Evolutionary conservation across 2,113 vertebrate genomes (phyloP).

Genomic region (Saimiri boliviensis): DNA sequence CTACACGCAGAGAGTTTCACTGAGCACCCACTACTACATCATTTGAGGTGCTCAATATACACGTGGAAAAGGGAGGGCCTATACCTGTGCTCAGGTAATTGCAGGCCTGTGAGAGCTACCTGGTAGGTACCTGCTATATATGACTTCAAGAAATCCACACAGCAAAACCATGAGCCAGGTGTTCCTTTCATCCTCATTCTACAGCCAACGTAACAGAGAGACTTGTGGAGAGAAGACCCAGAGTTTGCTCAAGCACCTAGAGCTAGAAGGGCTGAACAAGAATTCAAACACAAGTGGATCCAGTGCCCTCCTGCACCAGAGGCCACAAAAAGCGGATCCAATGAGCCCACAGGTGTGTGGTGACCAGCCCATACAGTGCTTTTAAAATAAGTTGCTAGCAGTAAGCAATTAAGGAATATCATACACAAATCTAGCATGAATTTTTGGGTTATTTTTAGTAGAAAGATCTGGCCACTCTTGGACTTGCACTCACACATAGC

Average conservation of each 20-base stretch:
- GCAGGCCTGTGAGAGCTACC: neutral
- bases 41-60: neutral
- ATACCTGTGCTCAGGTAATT: neutral
- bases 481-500: neutral
- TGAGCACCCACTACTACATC: neutral
- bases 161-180: neutral
- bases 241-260: neutral
- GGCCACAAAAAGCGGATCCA: too few species aligned
- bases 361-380: neutral
- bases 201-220: neutral
- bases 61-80: too few species aligned
- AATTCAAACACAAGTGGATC: neutral
- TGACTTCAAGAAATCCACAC: neutral
- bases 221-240: neutral
- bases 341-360: accelerated
- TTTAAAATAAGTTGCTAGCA: neutral
- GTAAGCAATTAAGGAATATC: neutral
- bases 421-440: neutral
- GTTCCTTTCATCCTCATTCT: neutral
- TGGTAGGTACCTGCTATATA: neutral
- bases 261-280: neutral
- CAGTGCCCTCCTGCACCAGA: neutral
- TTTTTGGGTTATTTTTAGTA: neutral
- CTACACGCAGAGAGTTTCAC: neutral
- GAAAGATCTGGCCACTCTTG: neutral